Conservation (phyloP, 2,888 invertebrate species). For the Caenorhabditis zanzibari region DNA sequence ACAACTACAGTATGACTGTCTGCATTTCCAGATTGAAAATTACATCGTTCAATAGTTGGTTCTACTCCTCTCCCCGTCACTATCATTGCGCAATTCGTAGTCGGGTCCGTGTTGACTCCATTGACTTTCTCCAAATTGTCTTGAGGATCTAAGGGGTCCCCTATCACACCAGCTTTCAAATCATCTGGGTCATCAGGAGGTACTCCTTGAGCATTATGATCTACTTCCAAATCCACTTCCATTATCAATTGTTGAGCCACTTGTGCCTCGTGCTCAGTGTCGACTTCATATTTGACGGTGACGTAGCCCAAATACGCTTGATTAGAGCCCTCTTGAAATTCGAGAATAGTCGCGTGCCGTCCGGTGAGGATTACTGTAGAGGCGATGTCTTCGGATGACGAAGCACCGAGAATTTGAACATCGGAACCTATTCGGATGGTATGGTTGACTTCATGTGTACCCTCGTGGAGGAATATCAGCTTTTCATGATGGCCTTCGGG, state of each 20-base stretch:
- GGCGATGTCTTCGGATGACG: constrained; percentile 72
- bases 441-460: constrained; percentile 92
- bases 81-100: constrained; percentile 51
- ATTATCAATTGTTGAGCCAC: constrained; percentile 33
- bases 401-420: constrained; percentile 93
- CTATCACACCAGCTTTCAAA: no score
- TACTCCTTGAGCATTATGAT: background rate
- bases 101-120: constrained; percentile 23
- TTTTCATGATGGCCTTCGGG: constrained; percentile 84
- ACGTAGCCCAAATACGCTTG: constrained; percentile 48
- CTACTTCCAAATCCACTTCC: constrained; percentile 19
- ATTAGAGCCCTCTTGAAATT: constrained; percentile 36
- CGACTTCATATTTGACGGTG: constrained; percentile 52
- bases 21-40: constrained; percentile 95
- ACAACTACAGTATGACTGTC: constrained; percentile 99
- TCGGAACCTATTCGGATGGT: constrained; percentile 93
- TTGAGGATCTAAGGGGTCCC: background rate
- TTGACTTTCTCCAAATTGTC: constrained; percentile 14
- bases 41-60: constrained; percentile 97
- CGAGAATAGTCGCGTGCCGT: constrained; percentile 32
- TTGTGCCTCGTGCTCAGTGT: constrained; percentile 35
- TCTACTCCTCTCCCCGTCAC: constrained; percentile 93
- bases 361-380: constrained; percentile 60
- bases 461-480: constrained; percentile 94
- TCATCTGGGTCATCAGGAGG: background rate